Conservation (phyloP, 2,113 vertebrate species). For the Columbina picui region DNA sequence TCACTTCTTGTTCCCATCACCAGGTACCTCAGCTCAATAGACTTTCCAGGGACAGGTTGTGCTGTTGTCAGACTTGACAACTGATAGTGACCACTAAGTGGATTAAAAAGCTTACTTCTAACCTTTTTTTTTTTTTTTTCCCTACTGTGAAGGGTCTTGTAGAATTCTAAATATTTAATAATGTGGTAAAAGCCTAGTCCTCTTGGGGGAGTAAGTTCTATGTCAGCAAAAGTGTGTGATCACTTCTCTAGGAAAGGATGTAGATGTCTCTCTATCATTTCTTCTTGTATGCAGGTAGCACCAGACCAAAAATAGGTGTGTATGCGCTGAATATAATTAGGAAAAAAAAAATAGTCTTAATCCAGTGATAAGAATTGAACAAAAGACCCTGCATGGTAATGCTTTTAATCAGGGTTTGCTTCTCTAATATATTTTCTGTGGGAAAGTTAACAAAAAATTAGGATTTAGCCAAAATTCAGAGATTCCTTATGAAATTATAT, state of each 20-base stretch:
- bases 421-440: background rate
- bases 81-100: background rate
- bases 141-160: background rate
- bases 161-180: conserved; percentile 25
- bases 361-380: background rate
- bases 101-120: background rate
- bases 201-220: background rate
- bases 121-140: background rate
- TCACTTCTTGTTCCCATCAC: background rate
- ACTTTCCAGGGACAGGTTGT: background rate
- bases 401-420: background rate
- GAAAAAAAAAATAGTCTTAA: background rate
- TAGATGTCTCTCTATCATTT: background rate
- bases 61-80: background rate
- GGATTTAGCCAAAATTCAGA: background rate
- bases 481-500: background rate
- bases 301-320: background rate
- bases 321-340: background rate
- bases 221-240: background rate
- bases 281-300: background rate
- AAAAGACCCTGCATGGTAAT: background rate
- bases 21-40: background rate
- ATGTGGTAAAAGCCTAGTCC: background rate
- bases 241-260: background rate
- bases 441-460: background rate